phyloP scores from a whole-genome alignment of 2,888 invertebrate genomes.

The Archips xylosteana region DNA sequence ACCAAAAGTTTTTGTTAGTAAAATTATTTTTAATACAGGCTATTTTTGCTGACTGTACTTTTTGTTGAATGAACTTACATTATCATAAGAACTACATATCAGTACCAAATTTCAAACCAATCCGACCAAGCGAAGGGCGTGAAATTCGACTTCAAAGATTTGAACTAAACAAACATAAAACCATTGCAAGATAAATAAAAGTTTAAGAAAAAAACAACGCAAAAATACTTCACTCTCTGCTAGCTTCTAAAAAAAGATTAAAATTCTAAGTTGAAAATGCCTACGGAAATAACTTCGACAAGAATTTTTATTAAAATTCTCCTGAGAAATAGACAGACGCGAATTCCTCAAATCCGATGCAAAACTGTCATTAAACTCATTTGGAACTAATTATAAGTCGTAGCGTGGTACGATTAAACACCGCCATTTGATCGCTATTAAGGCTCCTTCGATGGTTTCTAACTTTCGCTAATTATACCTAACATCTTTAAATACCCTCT shows the following conservation, averaged over 20 bases:
- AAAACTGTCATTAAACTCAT: slow-evolving; percentile 65
- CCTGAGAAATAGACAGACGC: slow-evolving; percentile 46
- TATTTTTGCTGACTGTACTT: no score
- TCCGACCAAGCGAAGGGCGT: no score
- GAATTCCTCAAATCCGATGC: slow-evolving; percentile 45
- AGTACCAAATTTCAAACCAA: no score
- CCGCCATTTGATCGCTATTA: slow-evolving; percentile 64
- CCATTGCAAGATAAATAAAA: no score
- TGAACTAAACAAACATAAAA: no score
- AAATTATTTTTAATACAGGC: no score
- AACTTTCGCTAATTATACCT: slow-evolving; percentile 51
- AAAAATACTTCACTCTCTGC: neutral
- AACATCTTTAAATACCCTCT: slow-evolving; percentile 22
- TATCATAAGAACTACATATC: no score
- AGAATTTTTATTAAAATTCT: slow-evolving; percentile 54
- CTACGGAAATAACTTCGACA: slow-evolving; percentile 44
- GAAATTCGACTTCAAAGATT: no score
- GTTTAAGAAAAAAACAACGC: no score
- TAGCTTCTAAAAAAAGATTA: neutral
- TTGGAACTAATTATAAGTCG: slow-evolving; percentile 65
- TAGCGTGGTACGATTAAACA: slow-evolving; percentile 57
- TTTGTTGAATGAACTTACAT: no score
- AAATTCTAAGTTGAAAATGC: slow-evolving; percentile 2
- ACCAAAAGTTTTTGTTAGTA: no score
- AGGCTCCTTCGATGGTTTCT: slow-evolving; percentile 50